Evolutionary conservation across 2,797 vertebrate species (phyloP).

Genomic region (Masticophis lateralis): DNA sequence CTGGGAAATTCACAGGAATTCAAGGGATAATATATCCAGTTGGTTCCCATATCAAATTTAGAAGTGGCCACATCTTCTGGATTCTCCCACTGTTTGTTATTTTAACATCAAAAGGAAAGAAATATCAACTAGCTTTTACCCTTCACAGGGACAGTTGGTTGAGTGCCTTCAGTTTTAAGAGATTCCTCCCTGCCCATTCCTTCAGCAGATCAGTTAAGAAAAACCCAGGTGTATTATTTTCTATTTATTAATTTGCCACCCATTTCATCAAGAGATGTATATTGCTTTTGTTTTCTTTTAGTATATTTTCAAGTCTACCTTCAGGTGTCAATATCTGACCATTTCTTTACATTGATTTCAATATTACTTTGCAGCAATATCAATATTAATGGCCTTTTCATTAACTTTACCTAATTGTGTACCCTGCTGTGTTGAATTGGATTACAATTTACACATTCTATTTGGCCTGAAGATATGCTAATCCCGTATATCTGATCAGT

Average conservation of each 20-base stretch:
- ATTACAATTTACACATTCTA: neutral
- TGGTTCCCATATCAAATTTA: neutral
- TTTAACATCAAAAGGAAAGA: neutral
- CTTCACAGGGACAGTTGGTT: neutral
- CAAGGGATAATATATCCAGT: neutral
- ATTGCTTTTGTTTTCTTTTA: neutral
- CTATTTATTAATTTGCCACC: neutral
- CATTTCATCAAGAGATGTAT: neutral
- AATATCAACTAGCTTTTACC: neutral
- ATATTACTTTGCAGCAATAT: neutral
- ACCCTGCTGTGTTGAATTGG: neutral
- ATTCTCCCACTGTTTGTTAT: neutral
- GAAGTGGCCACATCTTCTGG: neutral
- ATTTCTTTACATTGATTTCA: neutral
- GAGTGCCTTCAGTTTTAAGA: neutral
- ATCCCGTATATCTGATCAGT: neutral
- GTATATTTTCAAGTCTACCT: neutral
- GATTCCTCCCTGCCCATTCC: neutral
- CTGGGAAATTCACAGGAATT: neutral
- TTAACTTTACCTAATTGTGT: neutral
- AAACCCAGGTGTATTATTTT: neutral
- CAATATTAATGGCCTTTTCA: neutral
- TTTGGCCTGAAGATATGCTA: neutral
- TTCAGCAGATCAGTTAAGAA: neutral
- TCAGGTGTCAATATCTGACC: neutral